A percentile compares a stretch with the other conserved stretches of the same genome.
Conservation (phyloP, 2,113 vertebrate species). For the Syngnathus scovelli region DNA sequence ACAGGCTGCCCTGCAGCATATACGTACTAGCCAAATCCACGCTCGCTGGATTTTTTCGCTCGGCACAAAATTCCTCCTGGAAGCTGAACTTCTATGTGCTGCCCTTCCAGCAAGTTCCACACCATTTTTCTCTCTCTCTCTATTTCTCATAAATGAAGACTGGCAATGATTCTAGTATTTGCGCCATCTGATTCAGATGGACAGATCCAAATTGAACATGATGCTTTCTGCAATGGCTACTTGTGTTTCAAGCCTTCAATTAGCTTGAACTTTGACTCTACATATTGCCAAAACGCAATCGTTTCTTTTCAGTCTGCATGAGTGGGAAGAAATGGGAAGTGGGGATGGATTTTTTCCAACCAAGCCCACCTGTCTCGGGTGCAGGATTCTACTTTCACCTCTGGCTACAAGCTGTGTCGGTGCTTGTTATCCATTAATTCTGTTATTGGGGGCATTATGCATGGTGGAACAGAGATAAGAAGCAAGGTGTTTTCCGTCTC, state of each 20-base stretch:
- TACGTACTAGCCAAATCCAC: neutral
- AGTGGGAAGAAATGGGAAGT: slow-evolving; percentile 5
- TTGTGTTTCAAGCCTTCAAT: neutral
- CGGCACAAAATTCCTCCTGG: no score
- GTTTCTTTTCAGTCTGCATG: slow-evolving; percentile 5
- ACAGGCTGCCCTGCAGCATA: neutral
- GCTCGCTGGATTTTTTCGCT: neutral
- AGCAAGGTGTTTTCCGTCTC: slow-evolving; percentile 33
- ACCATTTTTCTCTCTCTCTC: neutral
- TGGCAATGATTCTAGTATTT: neutral
- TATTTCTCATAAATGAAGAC: no score
- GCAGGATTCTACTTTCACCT: slow-evolving; percentile 24
- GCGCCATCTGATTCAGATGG: neutral
- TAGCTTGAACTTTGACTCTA: neutral
- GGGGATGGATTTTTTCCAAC: neutral
- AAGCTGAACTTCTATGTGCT: no score
- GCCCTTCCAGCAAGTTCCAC: neutral
- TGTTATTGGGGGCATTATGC: slow-evolving; percentile 35
- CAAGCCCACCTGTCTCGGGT: slow-evolving; percentile 27
- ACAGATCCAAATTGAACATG: neutral
- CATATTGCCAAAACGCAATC: neutral
- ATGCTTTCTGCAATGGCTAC: neutral
- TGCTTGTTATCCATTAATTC: slow-evolving; percentile 47
- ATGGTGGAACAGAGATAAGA: slow-evolving; percentile 37
- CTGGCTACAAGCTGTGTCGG: slow-evolving; percentile 26